These are phyloP conservation scores for Volucella inanis DNA, from an alignment of 2,888 invertebrate species.

Conservation along the genomic window DNA sequence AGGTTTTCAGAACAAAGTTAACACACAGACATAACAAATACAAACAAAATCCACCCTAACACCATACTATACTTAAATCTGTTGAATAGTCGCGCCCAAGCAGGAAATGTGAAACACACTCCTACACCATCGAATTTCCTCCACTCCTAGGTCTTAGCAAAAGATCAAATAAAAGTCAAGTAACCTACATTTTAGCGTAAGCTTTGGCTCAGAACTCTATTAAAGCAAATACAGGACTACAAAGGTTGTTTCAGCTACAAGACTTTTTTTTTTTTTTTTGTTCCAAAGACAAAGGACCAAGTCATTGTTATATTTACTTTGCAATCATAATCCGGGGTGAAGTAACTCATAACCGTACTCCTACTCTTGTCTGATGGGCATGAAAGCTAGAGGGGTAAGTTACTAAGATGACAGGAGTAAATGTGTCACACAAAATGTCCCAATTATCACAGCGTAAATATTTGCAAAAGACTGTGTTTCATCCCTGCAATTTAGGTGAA, in stretches of 20 bases:
- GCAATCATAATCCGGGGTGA: conserved; percentile 57
- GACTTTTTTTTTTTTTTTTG: conserved; percentile 22
- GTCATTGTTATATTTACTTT: conserved; percentile 68
- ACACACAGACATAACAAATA: conserved; percentile 9
- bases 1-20: conserved; percentile 33
- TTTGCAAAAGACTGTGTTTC: conserved; percentile 63
- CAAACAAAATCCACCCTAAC: neutral
- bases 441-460: conserved; percentile 71
- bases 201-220: neutral
- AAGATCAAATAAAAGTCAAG: conserved; percentile 68
- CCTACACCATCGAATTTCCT: neutral
- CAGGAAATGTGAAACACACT: conserved; percentile 24
- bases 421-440: conserved; percentile 71
- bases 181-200: conserved; percentile 63
- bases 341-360: conserved; percentile 43
- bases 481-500: conserved; percentile 52
- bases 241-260: no score
- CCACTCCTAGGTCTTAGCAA: neutral
- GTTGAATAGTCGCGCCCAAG: conserved; percentile 4
- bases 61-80: conserved; percentile 7
- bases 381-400: neutral
- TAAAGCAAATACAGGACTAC: conserved; percentile 54
- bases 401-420: conserved; percentile 52
- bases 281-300: conserved; percentile 45
- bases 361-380: neutral